These are phyloP conservation scores for Pseudobourletiella spinata DNA, from an alignment of 1,140 invertebrate species.

Conservation along the genomic window DNA sequence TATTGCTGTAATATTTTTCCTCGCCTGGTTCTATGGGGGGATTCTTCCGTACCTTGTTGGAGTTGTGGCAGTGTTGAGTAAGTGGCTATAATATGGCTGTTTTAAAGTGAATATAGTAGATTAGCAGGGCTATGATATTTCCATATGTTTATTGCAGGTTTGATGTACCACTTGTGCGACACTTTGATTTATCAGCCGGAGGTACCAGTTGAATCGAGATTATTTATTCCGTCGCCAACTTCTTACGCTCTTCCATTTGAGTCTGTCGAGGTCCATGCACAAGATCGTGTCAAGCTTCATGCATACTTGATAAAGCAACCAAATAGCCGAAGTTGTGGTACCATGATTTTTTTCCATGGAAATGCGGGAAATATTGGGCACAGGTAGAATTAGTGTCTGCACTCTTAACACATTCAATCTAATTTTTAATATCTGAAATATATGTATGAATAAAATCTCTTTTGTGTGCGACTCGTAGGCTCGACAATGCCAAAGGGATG, in stretches of 20 bases:
- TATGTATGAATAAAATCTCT: not conserved
- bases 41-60: slow-evolving; percentile 27
- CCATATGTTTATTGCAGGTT: slow-evolving; percentile 17
- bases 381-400: slow-evolving; percentile 47
- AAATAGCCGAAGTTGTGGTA: slow-evolving; percentile 55
- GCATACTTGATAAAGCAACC: slow-evolving; percentile 77
- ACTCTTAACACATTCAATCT: not conserved
- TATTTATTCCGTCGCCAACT: slow-evolving; percentile 74
- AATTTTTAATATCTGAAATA: not conserved
- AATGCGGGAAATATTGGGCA: slow-evolving; percentile 96
- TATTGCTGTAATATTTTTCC: slow-evolving; percentile 29
- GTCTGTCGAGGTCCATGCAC: slow-evolving; percentile 64
- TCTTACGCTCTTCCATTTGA: slow-evolving; percentile 75
- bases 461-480: slow-evolving; percentile 44
- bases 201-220: slow-evolving; percentile 65
- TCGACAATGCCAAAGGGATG: slow-evolving; percentile 66
- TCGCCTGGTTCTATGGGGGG: slow-evolving; percentile 34
- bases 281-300: slow-evolving; percentile 72
- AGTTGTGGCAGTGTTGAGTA: slow-evolving; percentile 27
- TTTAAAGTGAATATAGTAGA: not conserved
- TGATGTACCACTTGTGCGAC: slow-evolving; percentile 32
- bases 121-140: no score
- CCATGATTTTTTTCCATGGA: slow-evolving; percentile 84
- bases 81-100: slow-evolving; percentile 3
- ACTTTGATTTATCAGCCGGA: slow-evolving; percentile 34